phyloP scores from a whole-genome alignment of 2,113 vertebrate genomes.

The Hippotragus niger region DNA sequence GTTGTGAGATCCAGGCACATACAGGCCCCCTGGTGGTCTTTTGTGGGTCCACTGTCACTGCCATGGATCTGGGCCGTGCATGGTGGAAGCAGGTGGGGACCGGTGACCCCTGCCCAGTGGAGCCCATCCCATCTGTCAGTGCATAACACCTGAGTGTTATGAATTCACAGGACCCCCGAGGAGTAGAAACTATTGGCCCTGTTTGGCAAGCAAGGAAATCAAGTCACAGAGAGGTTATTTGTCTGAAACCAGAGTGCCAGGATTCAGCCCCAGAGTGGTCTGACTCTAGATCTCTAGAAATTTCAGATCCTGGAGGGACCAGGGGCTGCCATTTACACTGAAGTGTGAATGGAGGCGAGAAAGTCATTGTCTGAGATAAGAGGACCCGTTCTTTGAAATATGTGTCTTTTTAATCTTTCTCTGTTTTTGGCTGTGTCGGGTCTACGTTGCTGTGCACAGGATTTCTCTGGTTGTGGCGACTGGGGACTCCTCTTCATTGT shows the following conservation, averaged over 20 bases:
- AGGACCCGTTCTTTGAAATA: background rate
- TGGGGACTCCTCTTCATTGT: background rate
- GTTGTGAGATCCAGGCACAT: background rate
- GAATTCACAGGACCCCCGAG: background rate
- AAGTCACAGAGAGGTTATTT: background rate
- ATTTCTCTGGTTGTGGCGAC: background rate
- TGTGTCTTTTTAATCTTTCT: background rate
- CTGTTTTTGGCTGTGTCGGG: background rate
- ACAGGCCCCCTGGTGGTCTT: background rate
- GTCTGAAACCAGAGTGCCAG: background rate
- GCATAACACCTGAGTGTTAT: background rate
- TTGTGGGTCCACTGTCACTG: background rate
- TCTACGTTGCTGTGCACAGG: background rate
- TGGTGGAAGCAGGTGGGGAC: background rate
- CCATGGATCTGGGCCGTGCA: background rate
- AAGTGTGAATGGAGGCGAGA: background rate
- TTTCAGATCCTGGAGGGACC: background rate
- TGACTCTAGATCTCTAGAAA: background rate
- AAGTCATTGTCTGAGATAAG: background rate
- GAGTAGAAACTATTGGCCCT: background rate
- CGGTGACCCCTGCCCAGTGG: background rate
- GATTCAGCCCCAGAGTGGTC: background rate
- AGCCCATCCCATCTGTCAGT: background rate
- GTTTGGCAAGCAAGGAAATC: background rate
- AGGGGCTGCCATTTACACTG: background rate